Base-by-base conservation (phyloP, 2,113 vertebrate genomes). In the Brachyistius frenatus region DNA sequence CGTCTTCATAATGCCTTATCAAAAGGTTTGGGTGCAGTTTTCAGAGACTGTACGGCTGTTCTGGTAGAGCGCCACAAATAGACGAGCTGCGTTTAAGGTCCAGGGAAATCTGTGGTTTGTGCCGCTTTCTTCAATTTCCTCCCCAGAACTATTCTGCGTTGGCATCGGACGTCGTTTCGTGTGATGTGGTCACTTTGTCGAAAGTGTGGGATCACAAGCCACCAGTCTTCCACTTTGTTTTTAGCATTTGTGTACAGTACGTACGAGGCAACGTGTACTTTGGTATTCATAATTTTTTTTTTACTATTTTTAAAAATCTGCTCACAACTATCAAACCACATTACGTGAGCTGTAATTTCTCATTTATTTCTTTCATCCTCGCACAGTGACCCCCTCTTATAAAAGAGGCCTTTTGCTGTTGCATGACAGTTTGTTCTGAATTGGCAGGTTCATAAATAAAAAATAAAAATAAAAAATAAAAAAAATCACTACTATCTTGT, bases 61-160 rank as follows among this genome's bases (percentile, higher is more conserved):
- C 69, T 57, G 65, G 68, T 74, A 4, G 8, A 61, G 50, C 1
- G 54, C 70, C 67, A 69, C 56, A 74, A 70, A 84, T 9, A 86
- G 65, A 68, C 14, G 2, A 67, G 72, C 66, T 16, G 61, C 23
- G 7, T 66, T 80, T 73, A 37, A 67, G 57, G 10, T 72, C 76
- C 16, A 10, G 23, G 60, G 46, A 87, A 76, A 78, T 67, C 37
- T 75, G 75, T n/a, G 73, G 73, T 78, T 76, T 66, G n/a, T 54
- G 63, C 46, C 31, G 47, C 31, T 84, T 83, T 67, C 76, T 80
- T 68, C 57, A 41, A 55, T 80, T 75, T 89, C 85, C 78, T 85
- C 72, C 57, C 54, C 6, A 75, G 56, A 83, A 30, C 67, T 5
- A 33, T n/a, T 58, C 68, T 71, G 30, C 7, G 5, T 49, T 80